A percentile compares a stretch with the other conserved stretches of the same genome.
These are phyloP conservation scores for Enteromius treurensis DNA, from an alignment of 2,797 vertebrate species.

Conservation along the genomic window DNA sequence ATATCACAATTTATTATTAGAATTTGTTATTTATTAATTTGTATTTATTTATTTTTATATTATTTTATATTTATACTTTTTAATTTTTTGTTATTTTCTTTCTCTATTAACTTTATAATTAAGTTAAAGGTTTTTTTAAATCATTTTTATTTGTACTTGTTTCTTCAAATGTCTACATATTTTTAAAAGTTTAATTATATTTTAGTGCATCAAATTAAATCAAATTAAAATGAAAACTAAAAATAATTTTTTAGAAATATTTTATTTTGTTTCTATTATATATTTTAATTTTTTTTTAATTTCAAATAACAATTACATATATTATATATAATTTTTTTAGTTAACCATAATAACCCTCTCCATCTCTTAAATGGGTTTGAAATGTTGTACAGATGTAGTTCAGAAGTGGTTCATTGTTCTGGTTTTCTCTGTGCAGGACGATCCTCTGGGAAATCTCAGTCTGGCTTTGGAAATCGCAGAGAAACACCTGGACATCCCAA, in stretches of 20 bases:
- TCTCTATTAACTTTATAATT: no score
- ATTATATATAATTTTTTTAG: background rate
- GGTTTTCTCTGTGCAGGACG: slow-evolving; percentile 75
- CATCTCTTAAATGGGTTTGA: background rate
- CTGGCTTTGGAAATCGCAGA: slow-evolving; percentile 89
- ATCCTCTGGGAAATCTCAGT: slow-evolving; percentile 86
- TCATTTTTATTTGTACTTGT: no score
- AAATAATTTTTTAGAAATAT: background rate
- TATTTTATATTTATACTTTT: background rate
- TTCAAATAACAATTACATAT: background rate
- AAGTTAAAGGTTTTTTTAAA: no score
- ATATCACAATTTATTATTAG: no score
- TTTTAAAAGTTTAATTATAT: background rate
- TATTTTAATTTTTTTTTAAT: background rate
- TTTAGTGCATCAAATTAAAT: no score
- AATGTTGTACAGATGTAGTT: background rate
- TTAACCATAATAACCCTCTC: background rate
- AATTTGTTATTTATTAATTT: no score
- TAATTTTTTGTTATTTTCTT: background rate
- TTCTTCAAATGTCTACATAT: background rate
- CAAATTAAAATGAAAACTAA: background rate
- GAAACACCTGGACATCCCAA: slow-evolving; percentile 89
- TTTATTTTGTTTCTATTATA: background rate
- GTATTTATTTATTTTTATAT: background rate
- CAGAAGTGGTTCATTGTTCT: background rate